Base-by-base conservation (phyloP, 2,113 vertebrate genomes). In the Capricornis sumatraensis region DNA sequence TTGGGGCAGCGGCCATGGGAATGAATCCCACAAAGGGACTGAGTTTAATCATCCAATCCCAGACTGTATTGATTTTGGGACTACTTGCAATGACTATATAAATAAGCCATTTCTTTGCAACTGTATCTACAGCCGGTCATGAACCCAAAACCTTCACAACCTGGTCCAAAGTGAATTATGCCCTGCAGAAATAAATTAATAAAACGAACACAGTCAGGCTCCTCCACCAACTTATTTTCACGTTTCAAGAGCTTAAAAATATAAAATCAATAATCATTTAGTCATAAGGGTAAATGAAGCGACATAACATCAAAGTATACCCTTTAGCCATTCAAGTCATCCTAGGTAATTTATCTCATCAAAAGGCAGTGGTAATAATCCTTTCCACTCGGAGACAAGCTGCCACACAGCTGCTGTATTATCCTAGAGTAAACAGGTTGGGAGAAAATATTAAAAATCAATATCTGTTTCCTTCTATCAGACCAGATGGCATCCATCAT, bases 251-350 rank as follows among this genome's bases (percentile, higher is more conserved):
- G 99, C 97, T 99, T 99, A 99, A 99, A 99, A 99, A 99, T 99
- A 99, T 99, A 99, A 99, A 99, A 99, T 99, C 99, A 99, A 99
- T 99, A 99, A 99, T 99, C 99, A 99, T 99, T 99, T 99, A 99
- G 99, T 99, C 99, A 99, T 99, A 99, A 99, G 99, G 99, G 99
- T 99, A 99, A 99, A 99, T 99, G 99, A 99, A 99, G 99, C 98
- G 97, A 99, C 99, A 99, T 99, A 99, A 99, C 99, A 99, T 99
- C 99, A 99, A 99, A 99, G 99, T 98, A 97, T 99, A 99, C 99
- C 99, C 99, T 99, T 99, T 99, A 99, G 99, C 99, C 98, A 99
- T 99, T 99, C 98, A 99, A 99, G 99, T 99, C 98, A 98, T 99
- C 99, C 98, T 97, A 97, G 98, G 99, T 99, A 99, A 99, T 99